Evolutionary conservation across 2,113 vertebrate genomes (phyloP).

Genomic region (Aegithalos caudatus): DNA sequence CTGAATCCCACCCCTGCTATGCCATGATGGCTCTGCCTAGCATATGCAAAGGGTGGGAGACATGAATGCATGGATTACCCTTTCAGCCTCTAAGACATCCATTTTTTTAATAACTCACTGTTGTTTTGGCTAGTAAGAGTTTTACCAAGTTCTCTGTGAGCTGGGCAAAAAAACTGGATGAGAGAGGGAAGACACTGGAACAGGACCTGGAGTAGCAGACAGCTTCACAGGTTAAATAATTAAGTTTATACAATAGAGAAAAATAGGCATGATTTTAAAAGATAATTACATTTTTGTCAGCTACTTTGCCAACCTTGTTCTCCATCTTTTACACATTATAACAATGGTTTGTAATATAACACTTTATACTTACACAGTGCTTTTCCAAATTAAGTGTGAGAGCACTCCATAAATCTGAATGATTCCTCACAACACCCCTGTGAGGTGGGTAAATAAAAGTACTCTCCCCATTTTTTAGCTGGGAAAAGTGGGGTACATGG

Average conservation of each 20-base stretch:
- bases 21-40: background rate
- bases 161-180: background rate
- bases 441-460: background rate
- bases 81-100: background rate
- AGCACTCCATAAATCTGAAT: background rate
- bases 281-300: slow-evolving; percentile 18
- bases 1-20: background rate
- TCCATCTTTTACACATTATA: background rate
- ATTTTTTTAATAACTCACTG: background rate
- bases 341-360: background rate
- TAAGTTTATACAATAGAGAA: background rate
- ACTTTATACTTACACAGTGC: slow-evolving; percentile 11
- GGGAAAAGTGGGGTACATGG: background rate
- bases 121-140: background rate
- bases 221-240: background rate
- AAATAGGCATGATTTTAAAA: slow-evolving; percentile 1
- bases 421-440: slow-evolving; percentile 36
- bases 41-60: background rate
- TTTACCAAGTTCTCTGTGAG: background rate
- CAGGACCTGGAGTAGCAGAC: background rate
- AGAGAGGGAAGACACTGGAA: background rate
- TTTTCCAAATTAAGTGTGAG: background rate
- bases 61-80: background rate
- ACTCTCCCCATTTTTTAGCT: background rate
- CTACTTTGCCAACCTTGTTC: background rate